Evolutionary conservation across 2,888 invertebrate species (phyloP).

Genomic region (Tinea pellionella): DNA sequence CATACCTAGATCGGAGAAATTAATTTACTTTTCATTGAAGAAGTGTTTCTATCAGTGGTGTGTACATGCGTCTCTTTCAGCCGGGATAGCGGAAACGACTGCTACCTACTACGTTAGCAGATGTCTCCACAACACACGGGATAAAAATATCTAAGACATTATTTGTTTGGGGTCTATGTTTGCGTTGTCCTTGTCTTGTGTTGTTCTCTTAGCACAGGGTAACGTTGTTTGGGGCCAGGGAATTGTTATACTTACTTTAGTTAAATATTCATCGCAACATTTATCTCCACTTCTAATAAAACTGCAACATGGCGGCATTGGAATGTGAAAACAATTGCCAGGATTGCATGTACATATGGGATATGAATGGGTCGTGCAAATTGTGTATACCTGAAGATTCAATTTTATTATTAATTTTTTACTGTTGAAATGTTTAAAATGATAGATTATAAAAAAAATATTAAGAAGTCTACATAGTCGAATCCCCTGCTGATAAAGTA

Average conservation of each 20-base stretch:
- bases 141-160: no score
- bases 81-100: not conserved
- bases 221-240: no score
- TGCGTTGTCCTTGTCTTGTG: no score
- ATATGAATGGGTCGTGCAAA: slow-evolving; percentile 42
- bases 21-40: not conserved
- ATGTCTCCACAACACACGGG: no score
- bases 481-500: no score
- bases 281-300: slow-evolving; percentile 47
- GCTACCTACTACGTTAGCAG: no score
- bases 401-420: not conserved
- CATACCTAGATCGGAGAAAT: slow-evolving; percentile 35
- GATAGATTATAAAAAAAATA: no score
- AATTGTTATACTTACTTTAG: slow-evolving; percentile 40
- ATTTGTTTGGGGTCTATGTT: no score
- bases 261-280: slow-evolving; percentile 50
- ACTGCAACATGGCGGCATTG: slow-evolving; percentile 37
- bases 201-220: no score
- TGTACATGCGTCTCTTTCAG: not conserved
- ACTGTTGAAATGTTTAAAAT: no score
- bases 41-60: not conserved
- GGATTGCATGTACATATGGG: slow-evolving; percentile 35
- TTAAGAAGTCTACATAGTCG: no score
- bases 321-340: slow-evolving; percentile 35
- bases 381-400: slow-evolving; percentile 43